Base-by-base conservation (phyloP, 2,888 invertebrate genomes). In the Luperina testacea region DNA sequence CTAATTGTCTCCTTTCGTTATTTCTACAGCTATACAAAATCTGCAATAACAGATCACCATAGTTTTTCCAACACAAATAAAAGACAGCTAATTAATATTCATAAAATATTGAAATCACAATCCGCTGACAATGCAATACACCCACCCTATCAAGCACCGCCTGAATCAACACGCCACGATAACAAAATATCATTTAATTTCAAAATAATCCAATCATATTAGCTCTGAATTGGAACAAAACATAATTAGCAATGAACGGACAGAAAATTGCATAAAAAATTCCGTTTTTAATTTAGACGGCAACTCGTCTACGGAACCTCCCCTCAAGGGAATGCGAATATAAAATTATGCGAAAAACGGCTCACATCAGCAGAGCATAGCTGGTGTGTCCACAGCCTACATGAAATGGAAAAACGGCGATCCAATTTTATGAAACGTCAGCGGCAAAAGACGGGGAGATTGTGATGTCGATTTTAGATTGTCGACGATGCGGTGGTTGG, bases 241-340 rank as follows among this genome's bases (percentile, higher is more conserved):
- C 72, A 59, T 72, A 81, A 84, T 87, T 78, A 81, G 69, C 57
- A 13, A 48, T 63, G 70, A 75, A 69, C 48, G 61, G 73, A 77
- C 32, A 57, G 59, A 75, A 83, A 79, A 64, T 75, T 70, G 32
- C 71, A 86, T 86, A 83, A 76, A 89, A 89, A 90, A 90, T 89
- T 91, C 88, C 78, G 80, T 80, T 80, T 85, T 85, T 88, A 84
- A 90, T 90, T 90, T 84, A 75, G 77, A 87, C 82, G 82, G 75
- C 79, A 88, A 78, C 82, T 81, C 77, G 82, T 83, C 71, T 78
- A 68, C 65, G 38, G 57, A 57, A 24, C 11, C 32, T 32, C 2
- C 65, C 64, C 65, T 64, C 73, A 13, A 72, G 86, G 83, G 82
- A 78, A 75, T 74, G 63, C 78, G 72, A 64, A 75, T 85, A 86